Conservation (phyloP, 1,140 invertebrate genomes). For the Mycetomoellerius zeteki region DNA sequence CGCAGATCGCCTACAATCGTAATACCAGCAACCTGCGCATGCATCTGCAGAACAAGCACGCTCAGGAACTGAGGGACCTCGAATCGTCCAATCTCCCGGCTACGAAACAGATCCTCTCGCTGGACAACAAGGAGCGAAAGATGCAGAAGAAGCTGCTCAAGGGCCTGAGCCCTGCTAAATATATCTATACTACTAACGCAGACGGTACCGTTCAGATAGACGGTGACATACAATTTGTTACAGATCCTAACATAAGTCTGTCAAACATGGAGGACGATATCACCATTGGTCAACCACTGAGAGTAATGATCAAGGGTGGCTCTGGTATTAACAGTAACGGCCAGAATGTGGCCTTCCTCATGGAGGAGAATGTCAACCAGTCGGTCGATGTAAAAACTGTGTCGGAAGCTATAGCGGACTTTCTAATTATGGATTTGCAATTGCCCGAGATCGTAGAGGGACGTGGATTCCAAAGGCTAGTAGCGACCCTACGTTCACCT, state of each 20-base stretch:
- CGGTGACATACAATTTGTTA: slow-evolving; percentile 86
- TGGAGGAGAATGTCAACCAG: slow-evolving; percentile 78
- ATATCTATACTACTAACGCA: slow-evolving; percentile 85
- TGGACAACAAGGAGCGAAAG: slow-evolving; percentile 84
- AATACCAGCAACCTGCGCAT: slow-evolving; percentile 89
- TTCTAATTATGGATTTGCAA: slow-evolving; percentile 86
- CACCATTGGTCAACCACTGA: slow-evolving; percentile 80
- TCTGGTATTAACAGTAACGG: slow-evolving; percentile 63
- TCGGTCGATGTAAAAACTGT: slow-evolving; percentile 81
- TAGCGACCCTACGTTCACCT: slow-evolving; percentile 86
- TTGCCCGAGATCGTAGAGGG: slow-evolving; percentile 87
- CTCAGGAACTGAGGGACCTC: slow-evolving; percentile 85
- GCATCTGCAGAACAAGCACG: slow-evolving; percentile 89
- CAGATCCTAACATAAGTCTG: slow-evolving; percentile 83
- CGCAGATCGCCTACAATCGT: slow-evolving; percentile 89
- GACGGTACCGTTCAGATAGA: slow-evolving; percentile 86
- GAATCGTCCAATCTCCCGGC: slow-evolving; percentile 83
- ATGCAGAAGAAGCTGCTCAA: slow-evolving; percentile 84
- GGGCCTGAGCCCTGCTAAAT: slow-evolving; percentile 77
- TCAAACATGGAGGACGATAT: slow-evolving; percentile 82
- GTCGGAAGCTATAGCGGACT: slow-evolving; percentile 86
- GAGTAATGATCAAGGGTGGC: slow-evolving; percentile 82
- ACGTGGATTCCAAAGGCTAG: slow-evolving; percentile 86
- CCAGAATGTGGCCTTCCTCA: slow-evolving; percentile 79
- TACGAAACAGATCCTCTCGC: slow-evolving; percentile 68